Base-by-base conservation (phyloP, 2,797 vertebrate species). In the Cetoscarus ocellatus region DNA sequence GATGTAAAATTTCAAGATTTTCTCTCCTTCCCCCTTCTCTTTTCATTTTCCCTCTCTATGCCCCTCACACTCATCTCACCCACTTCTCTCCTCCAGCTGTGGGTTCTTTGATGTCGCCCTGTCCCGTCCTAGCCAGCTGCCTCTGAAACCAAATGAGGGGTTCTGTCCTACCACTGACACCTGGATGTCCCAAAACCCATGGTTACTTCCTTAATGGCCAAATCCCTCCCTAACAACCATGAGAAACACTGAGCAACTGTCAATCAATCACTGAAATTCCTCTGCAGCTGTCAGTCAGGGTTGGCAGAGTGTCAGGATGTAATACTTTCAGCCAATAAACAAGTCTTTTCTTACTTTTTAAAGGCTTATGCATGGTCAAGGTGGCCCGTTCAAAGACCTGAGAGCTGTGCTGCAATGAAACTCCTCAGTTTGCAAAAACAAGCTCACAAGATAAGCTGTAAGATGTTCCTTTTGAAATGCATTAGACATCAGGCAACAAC, bases 171-270 rank as follows among this genome's bases (percentile, higher is more conserved):
- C 84, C 74, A 60, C 90, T 68, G 90, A 93, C 89, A 92, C 91
- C 88, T 94, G 92, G 61, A 90, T 74, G 40, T 85, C 87, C 81
- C 86, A 86, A 90, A 94, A 94, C 74, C 90, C 90, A 71, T 69
- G 40, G 80, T 88, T 92, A 78, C 77, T 67, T 78, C 61, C 50
- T 63, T 76, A 86, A 91, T 63, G 11, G 87, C 82, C 49, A 52
- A 54, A 66, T 85, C 53, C 73, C 71, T 84, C 58, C 62, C 50
- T 74, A 86, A 89, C 71, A 44, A 82, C 80, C 75, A 72, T 73
- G 81, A 83, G 84, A 90, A 88, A 85, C 72, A 75, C 77, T 57
- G 49, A 73, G 72, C 49, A 38, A 83, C 67, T 78, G 72, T 61
- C 76, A 56, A 91, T 86, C 81, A 87, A 69, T 90, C 82, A 85